A percentile compares a stretch with the other conserved stretches of the same genome.
These are phyloP conservation scores for Chloroclysta siterata DNA, from an alignment of 2,888 invertebrate genomes.

Conservation along the genomic window DNA sequence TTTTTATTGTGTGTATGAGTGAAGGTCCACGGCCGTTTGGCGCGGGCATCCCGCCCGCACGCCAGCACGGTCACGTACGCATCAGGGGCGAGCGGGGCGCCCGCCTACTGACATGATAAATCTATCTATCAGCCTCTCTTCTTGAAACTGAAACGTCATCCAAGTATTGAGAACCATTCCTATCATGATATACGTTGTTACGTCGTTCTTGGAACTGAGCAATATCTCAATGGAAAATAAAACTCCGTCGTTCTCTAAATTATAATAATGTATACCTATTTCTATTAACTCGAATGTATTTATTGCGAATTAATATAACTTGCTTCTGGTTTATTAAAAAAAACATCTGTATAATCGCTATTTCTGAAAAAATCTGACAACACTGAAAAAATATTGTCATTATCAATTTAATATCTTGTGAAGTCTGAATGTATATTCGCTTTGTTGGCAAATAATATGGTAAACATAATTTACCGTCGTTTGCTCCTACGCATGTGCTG, in stretches of 20 bases:
- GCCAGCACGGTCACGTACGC: constrained; percentile 71
- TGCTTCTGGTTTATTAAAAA: no score
- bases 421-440: background rate
- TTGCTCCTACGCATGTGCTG: background rate
- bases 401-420: background rate
- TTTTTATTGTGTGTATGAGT: constrained; percentile 42
- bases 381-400: background rate
- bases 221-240: constrained; percentile 27
- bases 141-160: constrained; percentile 34
- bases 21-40: constrained; percentile 57
- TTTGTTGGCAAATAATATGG: background rate
- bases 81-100: constrained; percentile 23
- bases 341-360: no score
- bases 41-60: constrained; percentile 46
- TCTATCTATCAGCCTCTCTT: constrained; percentile 26
- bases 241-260: no score
- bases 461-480: background rate
- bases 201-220: constrained; percentile 31
- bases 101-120: constrained; percentile 13
- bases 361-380: background rate
- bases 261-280: no score
- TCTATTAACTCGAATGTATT: background rate
- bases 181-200: constrained; percentile 9
- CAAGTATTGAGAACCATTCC: constrained; percentile 29
- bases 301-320: no score